Base-by-base conservation (phyloP, 2,113 vertebrate species). In the Fukomys damarensis region DNA sequence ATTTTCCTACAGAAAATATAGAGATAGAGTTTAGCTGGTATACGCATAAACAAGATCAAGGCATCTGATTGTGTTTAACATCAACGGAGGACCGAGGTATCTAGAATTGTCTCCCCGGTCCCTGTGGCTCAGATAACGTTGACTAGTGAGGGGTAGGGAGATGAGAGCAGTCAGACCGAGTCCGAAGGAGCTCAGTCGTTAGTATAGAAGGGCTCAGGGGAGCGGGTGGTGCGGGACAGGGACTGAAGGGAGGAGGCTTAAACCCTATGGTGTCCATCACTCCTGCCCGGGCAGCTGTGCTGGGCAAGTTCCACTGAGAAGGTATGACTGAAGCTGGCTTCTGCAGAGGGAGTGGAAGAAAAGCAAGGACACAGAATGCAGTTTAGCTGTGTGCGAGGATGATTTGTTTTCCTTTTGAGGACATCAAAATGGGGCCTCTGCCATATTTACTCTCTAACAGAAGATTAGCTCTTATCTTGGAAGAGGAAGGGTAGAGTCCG, bases 321-420 rank as follows among this genome's bases (percentile, higher is more conserved):
- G 38, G 5, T 79, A 3, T n/a, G 32, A 70, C 56, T 58, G 30
- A 58, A 65, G 20, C 16, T 54, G 32, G 11, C 41, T 89, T 89
- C 81, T 76, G 59, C 92, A 92, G 58, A 96, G 59, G 92, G n/a
- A n/a, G 46, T 70, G 59, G 14, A 85, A 94, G n/a, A 56, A 82
- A 59, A 88, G 30, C 46, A 87, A 86, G 90, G 19, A 59, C 12
- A 61, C 4, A 38, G 74, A 91, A 91, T 86, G 32, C 35, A 85
- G 41, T 56, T 65, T 70, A 63, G 9, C 5, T 66, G 63, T n/a
- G 63, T 65, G 59, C 84, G 63, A 74, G 7, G 35, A 19, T 59
- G 8, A 65, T n/a, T 63, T 24, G 17, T 74, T 81, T 88, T 93
- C 26, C 24, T 83, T 85, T 70, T 95, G 35, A 76, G 41, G 89